phyloP scores from a whole-genome alignment of 2,113 vertebrate genomes.

The Entelurus aequoreus region DNA sequence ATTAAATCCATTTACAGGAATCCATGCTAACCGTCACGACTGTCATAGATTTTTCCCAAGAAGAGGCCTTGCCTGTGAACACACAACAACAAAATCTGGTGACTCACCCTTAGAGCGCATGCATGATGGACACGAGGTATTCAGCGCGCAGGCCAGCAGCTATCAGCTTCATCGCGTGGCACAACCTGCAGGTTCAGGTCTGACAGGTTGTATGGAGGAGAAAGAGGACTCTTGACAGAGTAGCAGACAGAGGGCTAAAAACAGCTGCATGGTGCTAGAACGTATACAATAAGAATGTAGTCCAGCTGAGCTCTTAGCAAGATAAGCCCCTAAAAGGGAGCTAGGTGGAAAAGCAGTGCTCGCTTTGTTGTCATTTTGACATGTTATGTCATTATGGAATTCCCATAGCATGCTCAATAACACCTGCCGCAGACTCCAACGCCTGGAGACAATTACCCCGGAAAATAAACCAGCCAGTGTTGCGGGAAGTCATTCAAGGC shows the following conservation, averaged over 20 bases:
- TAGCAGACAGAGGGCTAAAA: not conserved
- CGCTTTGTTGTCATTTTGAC: not conserved
- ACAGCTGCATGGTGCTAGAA: not conserved
- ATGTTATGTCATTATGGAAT: conserved; percentile 41
- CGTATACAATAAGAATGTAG: not conserved
- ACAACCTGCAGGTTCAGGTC: conserved; percentile 4
- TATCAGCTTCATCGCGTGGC: not conserved
- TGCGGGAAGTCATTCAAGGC: conserved; percentile 17
- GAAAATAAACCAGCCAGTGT: conserved; percentile 47
- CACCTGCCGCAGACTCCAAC: conserved; percentile 34
- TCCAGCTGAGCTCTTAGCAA: not conserved
- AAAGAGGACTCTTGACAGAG: conserved; percentile 1
- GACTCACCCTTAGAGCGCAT: not conserved
- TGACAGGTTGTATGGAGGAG: not conserved
- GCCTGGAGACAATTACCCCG: conserved; percentile 34
- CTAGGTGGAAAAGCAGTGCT: not conserved
- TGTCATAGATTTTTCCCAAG: not conserved
- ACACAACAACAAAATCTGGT: conserved; percentile 3
- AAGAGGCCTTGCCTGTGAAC: not conserved
- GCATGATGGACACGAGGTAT: not conserved
- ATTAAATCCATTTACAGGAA: no score
- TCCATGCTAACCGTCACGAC: not conserved
- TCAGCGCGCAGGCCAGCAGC: not conserved
- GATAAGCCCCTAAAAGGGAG: not conserved
- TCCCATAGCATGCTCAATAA: conserved; percentile 38